Base-by-base conservation (phyloP, 1,140 invertebrate species). In the Schlechtendalia chinensis region DNA sequence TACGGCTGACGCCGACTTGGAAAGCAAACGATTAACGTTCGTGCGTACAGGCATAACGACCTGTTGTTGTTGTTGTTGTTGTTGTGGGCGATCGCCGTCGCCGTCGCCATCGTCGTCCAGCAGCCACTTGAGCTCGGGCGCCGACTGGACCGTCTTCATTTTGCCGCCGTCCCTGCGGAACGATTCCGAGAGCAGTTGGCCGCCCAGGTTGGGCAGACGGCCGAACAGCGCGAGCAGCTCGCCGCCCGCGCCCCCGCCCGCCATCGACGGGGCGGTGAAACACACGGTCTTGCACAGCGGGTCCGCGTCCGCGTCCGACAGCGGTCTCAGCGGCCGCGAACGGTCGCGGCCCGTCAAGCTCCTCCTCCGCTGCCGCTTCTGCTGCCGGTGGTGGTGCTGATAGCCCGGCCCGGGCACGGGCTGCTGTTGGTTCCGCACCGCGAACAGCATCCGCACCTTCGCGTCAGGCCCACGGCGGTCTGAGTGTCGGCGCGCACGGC, bases 281-380 rank as follows among this genome's bases (percentile, higher is more conserved):
- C 50, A 81, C 19, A 56, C 61, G 1, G 63, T 67, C 63, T 65
- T 54, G 56, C 32, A 29, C 22, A 77, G 59, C n/a, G 58, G 22
- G 16, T 81, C 54, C 16, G 54, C 65, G 16, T 82, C 54, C n/a
- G 39, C 5, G 10, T 80, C 81, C 19, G 82, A 83, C 6, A 86
- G 53, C 19, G 85, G 85, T 58, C 86, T 83, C 50, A 86, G 71
- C 0, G 85, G 85, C 81, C 85, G 83, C 59, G 84, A 84, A 74
- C 84, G 84, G 80, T 86, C 85, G 79, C 84, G 83, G 3, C 85
- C 85, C 16, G 81, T 72, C 45, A 54, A 71, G 17, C 58, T 81
- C 17, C 75, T 69, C 27, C 67, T 72, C 12, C 72, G 72, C 12
- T 61, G 53, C 10, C 47, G 32, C 45, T 61, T 29, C 10, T 29